Conservation (phyloP, 1,140 invertebrate species). For the Trissolcus basalis region DNA sequence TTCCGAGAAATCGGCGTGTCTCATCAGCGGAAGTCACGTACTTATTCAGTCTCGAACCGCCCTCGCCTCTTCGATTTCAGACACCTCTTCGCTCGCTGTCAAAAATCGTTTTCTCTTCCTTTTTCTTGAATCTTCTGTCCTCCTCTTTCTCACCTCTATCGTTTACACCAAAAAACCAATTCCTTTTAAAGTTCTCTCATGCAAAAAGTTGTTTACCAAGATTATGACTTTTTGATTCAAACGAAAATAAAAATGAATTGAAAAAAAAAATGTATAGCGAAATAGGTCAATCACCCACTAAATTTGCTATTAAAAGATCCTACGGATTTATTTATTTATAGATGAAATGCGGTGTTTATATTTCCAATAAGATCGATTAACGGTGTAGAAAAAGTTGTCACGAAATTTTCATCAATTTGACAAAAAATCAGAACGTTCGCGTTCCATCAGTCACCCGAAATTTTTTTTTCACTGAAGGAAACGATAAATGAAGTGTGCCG, state of each 20-base stretch:
- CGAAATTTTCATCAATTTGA: too few species aligned
- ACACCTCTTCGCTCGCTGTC: slow-evolving; percentile 29
- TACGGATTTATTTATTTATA: background rate
- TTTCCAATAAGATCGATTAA: too few species aligned
- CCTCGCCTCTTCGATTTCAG: slow-evolving; percentile 42
- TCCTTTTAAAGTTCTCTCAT: too few species aligned
- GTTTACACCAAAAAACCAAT: background rate
- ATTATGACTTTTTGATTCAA: too few species aligned
- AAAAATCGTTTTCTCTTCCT: slow-evolving; percentile 19
- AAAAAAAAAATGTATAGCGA: background rate
- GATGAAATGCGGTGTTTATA: too few species aligned
- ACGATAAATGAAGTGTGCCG: slow-evolving; percentile 7
- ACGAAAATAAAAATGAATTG: too few species aligned
- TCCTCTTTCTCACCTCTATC: background rate
- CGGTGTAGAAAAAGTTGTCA: too few species aligned
- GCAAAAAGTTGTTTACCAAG: too few species aligned
- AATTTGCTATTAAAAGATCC: background rate
- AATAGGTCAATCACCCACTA: slow-evolving; percentile 9
- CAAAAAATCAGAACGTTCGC: too few species aligned
- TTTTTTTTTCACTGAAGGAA: slow-evolving; percentile 2
- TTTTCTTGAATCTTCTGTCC: background rate
- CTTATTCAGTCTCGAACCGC: slow-evolving; percentile 34
- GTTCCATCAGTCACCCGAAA: too few species aligned
- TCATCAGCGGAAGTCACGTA: slow-evolving; percentile 59
- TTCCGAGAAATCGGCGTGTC: slow-evolving; percentile 55